A percentile compares a stretch with the other conserved stretches of the same genome.
These are phyloP conservation scores for Mormyrops boulengeri DNA, from an alignment of 2,797 vertebrate genomes.

Conservation along the genomic window DNA sequence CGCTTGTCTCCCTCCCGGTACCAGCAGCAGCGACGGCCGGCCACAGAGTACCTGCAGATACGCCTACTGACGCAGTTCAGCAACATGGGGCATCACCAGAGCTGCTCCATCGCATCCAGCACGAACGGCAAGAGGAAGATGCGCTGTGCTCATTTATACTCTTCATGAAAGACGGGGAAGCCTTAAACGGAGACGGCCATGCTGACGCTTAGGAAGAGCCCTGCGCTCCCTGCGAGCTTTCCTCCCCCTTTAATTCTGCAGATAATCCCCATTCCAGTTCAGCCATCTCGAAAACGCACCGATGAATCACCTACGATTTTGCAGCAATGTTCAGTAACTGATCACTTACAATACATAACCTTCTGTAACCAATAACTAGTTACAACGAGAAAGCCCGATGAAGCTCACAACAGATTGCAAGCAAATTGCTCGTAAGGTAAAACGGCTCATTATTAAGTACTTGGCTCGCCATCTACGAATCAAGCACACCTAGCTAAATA, in stretches of 20 bases:
- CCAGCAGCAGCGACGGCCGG: conserved; percentile 36
- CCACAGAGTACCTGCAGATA: conserved; percentile 61
- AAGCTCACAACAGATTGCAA: neutral
- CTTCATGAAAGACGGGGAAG: neutral
- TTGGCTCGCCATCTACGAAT: neutral
- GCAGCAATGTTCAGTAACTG: neutral
- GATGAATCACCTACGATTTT: neutral
- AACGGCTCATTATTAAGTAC: neutral
- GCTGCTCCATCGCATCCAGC: conserved; percentile 44
- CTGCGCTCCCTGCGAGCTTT: neutral
- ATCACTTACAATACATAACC: neutral
- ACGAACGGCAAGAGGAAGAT: conserved; percentile 33
- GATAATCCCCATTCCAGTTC: neutral
- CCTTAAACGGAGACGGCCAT: neutral
- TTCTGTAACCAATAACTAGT: neutral
- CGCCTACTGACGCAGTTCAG: conserved; percentile 65
- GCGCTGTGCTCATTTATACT: neutral
- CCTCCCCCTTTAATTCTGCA: neutral
- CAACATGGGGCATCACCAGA: conserved; percentile 46
- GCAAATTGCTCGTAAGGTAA: neutral
- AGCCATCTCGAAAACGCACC: conserved; percentile 4
- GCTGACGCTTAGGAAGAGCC: neutral
- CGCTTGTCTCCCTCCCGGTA: conserved; percentile 49
- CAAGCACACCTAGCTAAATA: neutral
- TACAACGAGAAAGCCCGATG: neutral